Evolutionary conservation across 2,888 invertebrate species (phyloP), one percentile per base, ranked within the genome.

Genomic region (Augochlorella aurata): DNA sequence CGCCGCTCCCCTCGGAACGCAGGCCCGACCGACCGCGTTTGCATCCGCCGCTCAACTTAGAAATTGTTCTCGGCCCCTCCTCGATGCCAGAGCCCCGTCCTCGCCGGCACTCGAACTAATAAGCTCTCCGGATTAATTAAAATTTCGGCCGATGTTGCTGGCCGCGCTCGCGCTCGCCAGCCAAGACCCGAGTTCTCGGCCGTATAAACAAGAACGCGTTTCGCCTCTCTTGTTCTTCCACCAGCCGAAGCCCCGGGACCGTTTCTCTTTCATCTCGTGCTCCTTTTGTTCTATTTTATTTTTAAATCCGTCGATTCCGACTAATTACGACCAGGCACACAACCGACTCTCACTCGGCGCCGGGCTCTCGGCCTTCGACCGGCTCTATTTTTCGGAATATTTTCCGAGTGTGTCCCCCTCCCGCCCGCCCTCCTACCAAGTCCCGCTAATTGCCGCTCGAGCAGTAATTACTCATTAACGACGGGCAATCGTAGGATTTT

Each of bases 101-200:
- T 88, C 85, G 84, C 83, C 84, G 86, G 86, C 86, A 87, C 86
- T 87, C 86, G 79, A 87, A 86, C 88, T 90, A 90, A 90, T 89
- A 90, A 90, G 89, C 90, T 87, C 89, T 89, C 89, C 74, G 89
- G 89, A 90, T 89, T 90, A 90, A 90, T 90, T 90, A 90, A 89
- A 90, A 90, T 89, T 89, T 89, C 85, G 86, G 81, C 87, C 87
- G 75, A 79, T 77, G 86, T 81, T 74, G 78, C 85, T 70, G 85
- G 75, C 16, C 24, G 58, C 58, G 58, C 58, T 58, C 82, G 68
- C 72, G 76, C 69, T 68, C 77, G 73, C 49, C 29, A 63, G 77
- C 82, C 82, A 83, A 83, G 77, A 74, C 80, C 76, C 77, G 79
- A 74, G 69, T 70, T 83, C 79, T 74, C 78, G 44, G 61, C 81